Base-by-base conservation (phyloP, 1,140 invertebrate species). In the Chlorops oryzae region DNA sequence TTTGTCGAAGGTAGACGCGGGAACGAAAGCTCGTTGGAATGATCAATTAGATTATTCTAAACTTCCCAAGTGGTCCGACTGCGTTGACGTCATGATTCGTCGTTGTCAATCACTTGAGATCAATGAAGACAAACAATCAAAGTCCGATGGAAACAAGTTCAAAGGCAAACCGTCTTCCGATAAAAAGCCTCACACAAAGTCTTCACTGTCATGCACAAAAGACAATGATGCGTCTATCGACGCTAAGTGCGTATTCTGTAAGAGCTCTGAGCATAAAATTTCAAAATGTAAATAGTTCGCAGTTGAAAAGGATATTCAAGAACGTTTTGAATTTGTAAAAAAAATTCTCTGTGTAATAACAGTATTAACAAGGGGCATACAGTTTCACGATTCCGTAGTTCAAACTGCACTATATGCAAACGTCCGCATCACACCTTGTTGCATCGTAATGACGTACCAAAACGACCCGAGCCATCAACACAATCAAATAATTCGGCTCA, bases 1-100 rank as follows among this genome's bases (percentile, higher is more conserved):
- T 15, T 44, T 51, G 41, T 51, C 49, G 23, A 51, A 51, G 27
- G 49, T 51, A 3, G 49, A 45, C 39, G 9, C 40, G 21, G 22
- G 24, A 22, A 51, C 49, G 10, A 51, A 44, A 21, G 44, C 49
- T 9, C 22, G 39, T 13, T 51, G 41, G 28, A 43, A 45, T n/a
- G 50, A 51, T 32, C 50, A 45, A 2, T 17, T 51, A 25, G 42
- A 51, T 32, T 51, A 28, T 23, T 23, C 27, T 3, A 32, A 37
- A n/a, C 43, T 51, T 1, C 42, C 50, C 22, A 21, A 39, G 20
- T 51, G 50, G 50, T 39, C 23, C 17, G 35, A 51, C 12, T 51
- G 50, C 15, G 51, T 28, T 17, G 35, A 22, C n/a, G 35, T 15
- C 3, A 18, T 45, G 13, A 45, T 40, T 32, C 45, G 32, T 22